These are phyloP conservation scores for Busseola fusca DNA, from an alignment of 2,888 invertebrate genomes.

Conservation along the genomic window DNA sequence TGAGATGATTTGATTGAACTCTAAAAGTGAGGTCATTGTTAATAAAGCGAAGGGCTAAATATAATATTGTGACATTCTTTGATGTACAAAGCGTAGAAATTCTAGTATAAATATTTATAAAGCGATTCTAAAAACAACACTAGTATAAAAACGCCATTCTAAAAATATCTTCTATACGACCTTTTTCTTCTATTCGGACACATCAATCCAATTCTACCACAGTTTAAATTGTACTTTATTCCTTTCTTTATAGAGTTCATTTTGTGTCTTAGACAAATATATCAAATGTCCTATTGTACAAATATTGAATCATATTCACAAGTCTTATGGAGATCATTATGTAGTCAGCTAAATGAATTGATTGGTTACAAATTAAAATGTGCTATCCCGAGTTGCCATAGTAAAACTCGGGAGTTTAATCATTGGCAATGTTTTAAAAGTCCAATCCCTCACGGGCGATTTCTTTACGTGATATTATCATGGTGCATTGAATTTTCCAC, in stretches of 20 bases:
- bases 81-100: constrained; percentile 26
- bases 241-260: constrained; percentile 42
- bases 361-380: not conserved
- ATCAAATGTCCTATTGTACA: constrained; percentile 55
- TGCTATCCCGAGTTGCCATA: not conserved
- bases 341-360: constrained; percentile 8
- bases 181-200: constrained; percentile 40
- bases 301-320: constrained; percentile 47
- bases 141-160: constrained; percentile 25
- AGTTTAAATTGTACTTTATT: constrained; percentile 56
- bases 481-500: not conserved
- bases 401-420: not conserved
- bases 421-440: not conserved
- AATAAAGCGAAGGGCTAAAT: constrained; percentile 24
- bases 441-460: not conserved
- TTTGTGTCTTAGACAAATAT: constrained; percentile 41
- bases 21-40: not conserved
- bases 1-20: not conserved
- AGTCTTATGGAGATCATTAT: constrained; percentile 12
- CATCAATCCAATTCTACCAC: constrained; percentile 47
- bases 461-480: not conserved
- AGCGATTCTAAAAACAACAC: constrained; percentile 35
- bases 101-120: not conserved
- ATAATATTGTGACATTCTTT: constrained; percentile 11
- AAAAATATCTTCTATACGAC: constrained; percentile 2